Percentiles rank a stretch among this genome's conserved stretches.
Conservation (phyloP, 2,888 invertebrate species). For the Drosophila rubida region DNA sequence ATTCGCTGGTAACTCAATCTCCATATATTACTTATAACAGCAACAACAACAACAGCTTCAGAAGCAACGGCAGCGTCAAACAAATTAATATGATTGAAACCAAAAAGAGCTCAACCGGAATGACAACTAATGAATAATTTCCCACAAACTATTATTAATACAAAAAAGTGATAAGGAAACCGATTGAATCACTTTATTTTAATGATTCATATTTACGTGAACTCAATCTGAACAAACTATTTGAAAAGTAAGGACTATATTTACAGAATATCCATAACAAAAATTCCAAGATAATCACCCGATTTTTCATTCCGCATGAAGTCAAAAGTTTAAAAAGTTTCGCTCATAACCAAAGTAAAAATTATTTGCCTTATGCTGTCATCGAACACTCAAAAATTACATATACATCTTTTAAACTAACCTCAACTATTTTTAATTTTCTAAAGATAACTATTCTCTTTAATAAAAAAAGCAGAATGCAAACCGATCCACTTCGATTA, state of each 20-base stretch:
- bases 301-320: too few relatives aligned
- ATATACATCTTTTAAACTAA: too few relatives aligned
- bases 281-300: too few relatives aligned
- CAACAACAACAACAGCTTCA: conserved; percentile 30
- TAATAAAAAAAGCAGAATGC: too few relatives aligned
- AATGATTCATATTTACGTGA: background rate
- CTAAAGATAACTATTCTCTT: background rate
- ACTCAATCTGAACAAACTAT: background rate
- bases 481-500: too few relatives aligned
- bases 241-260: background rate
- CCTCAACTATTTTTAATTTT: too few relatives aligned
- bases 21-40: background rate
- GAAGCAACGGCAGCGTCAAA: conserved; percentile 28
- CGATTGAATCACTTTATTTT: background rate
- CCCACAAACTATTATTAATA: too few relatives aligned
- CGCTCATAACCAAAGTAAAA: background rate
- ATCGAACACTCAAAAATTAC: too few relatives aligned
- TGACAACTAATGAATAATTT: too few relatives aligned
- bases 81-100: background rate
- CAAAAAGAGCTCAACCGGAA: background rate
- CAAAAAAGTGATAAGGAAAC: background rate
- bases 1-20: conserved; percentile 10
- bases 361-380: too few relatives aligned
- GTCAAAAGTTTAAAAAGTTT: background rate
- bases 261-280: background rate